A percentile compares a stretch with the other conserved stretches of the same genome.
Evolutionary conservation across 2,797 vertebrate genomes (phyloP).

Genomic region (Megaceryle alcyon): DNA sequence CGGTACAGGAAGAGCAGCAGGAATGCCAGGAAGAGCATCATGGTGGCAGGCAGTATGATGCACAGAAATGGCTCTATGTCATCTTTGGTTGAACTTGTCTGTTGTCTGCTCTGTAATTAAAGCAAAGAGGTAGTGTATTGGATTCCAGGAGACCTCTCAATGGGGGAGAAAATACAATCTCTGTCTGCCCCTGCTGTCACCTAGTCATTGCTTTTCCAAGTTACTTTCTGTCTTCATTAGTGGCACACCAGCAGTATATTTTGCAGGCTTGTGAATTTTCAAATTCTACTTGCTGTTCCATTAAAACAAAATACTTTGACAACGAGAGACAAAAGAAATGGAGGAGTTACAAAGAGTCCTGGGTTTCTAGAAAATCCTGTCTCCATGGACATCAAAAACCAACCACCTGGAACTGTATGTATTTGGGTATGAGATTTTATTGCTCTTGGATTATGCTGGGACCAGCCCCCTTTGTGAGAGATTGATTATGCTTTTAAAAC

Average conservation of each 20-base stretch:
- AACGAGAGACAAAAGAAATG: not conserved
- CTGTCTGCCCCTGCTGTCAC: not conserved
- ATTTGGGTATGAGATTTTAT: not conserved
- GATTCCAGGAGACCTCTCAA: not conserved
- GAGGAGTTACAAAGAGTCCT: not conserved
- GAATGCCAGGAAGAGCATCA: constrained; percentile 82
- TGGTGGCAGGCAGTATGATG: constrained; percentile 81
- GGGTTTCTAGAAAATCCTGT: not conserved
- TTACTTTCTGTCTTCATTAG: not conserved
- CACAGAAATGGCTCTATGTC: constrained; percentile 81
- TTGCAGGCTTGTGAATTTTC: not conserved
- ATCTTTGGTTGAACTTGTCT: constrained; percentile 73
- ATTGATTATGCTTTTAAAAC: not conserved
- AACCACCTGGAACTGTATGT: not conserved
- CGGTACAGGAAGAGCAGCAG: constrained; percentile 79
- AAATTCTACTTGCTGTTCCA: not conserved
- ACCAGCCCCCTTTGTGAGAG: not conserved
- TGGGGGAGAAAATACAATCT: not conserved
- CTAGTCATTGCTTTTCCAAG: not conserved
- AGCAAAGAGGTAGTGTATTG: not conserved
- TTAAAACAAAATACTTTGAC: not conserved
- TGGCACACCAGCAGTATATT: not conserved
- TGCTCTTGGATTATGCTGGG: not conserved
- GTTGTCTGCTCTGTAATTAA: constrained; percentile 74
- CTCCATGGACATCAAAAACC: accelerated